A percentile compares a stretch with the other conserved stretches of the same genome.
Evolutionary conservation across 2,797 vertebrate genomes (phyloP).

Genomic region (Macrochelys suwanniensis): DNA sequence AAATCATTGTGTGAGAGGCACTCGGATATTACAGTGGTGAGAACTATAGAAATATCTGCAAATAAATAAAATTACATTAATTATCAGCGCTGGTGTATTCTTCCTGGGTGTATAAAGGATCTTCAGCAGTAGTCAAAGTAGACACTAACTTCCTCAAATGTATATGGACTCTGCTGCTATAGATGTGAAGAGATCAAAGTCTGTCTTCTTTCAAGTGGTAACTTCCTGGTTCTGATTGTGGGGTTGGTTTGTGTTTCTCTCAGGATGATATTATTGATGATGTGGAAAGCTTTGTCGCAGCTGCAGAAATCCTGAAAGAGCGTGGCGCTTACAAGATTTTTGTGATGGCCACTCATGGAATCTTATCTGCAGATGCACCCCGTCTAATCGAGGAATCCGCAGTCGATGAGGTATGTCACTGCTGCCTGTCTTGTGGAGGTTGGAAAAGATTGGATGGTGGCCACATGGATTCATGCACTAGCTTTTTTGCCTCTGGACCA

Average conservation of each 20-base stretch:
- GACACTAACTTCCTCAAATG: not conserved
- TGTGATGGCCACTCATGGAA: constrained; percentile 97
- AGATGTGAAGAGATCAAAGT: not conserved
- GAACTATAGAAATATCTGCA: not conserved
- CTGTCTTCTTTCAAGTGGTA: not conserved
- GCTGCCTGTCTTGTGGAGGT: not conserved
- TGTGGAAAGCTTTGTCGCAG: constrained; percentile 96
- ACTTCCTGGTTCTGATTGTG: not conserved
- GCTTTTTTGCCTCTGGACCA: not conserved
- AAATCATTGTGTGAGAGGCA: not conserved
- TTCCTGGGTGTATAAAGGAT: not conserved
- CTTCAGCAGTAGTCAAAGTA: not conserved
- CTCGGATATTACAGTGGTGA: not conserved
- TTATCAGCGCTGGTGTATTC: not conserved
- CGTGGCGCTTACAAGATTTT: constrained; percentile 99
- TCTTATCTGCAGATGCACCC: constrained; percentile 96
- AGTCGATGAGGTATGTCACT: constrained; percentile 89
- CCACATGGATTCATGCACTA: not conserved
- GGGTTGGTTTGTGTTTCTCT: constrained; percentile 8
- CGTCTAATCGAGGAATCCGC: constrained; percentile 96
- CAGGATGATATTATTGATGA: constrained; percentile 99
- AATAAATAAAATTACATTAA: not conserved
- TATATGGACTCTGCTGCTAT: not conserved
- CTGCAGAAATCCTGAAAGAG: constrained; percentile 98
- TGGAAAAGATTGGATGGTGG: not conserved